Evolutionary conservation across 2,888 invertebrate genomes (phyloP).

Genomic region (Linnaemya vulpina): DNA sequence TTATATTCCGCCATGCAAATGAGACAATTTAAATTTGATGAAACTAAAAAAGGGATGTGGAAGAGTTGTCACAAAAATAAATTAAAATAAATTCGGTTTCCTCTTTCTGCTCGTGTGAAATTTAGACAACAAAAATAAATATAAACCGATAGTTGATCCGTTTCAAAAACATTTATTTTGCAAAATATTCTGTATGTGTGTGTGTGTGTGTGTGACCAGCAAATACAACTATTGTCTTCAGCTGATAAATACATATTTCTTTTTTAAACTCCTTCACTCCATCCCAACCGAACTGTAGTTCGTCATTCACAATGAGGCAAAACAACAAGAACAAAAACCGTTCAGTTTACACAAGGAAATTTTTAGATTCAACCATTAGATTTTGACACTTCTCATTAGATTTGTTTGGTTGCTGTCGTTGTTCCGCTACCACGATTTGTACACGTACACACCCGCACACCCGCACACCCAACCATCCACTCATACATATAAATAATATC

Average conservation of each 20-base stretch:
- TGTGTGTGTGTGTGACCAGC: background rate
- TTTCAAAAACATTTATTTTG: slow-evolving; percentile 29
- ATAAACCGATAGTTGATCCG: slow-evolving; percentile 23
- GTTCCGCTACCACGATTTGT: slow-evolving; percentile 21
- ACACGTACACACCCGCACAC: background rate
- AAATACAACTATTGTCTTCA: slow-evolving; percentile 43
- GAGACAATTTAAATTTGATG: background rate
- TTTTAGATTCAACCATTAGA: slow-evolving; percentile 55
- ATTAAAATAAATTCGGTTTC: slow-evolving; percentile 19
- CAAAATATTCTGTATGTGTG: background rate
- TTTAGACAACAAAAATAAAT: background rate
- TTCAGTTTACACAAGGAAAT: slow-evolving; percentile 38
- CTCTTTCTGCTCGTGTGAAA: slow-evolving; percentile 16
- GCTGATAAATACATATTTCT: slow-evolving; percentile 31
- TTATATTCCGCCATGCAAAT: background rate
- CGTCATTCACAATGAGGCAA: slow-evolving; percentile 22
- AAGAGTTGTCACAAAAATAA: slow-evolving; percentile 47
- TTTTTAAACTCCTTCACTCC: background rate
- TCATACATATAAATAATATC: background rate
- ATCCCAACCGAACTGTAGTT: slow-evolving; percentile 8
- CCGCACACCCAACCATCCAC: background rate
- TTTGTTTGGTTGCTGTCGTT: slow-evolving; percentile 38
- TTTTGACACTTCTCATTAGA: slow-evolving; percentile 70
- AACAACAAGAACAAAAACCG: background rate
- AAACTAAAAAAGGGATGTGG: slow-evolving; percentile 9